Evolutionary conservation across 2,797 vertebrate species (phyloP), one percentile per base, ranked within the genome.

Genomic region (Ciconia nigra): DNA sequence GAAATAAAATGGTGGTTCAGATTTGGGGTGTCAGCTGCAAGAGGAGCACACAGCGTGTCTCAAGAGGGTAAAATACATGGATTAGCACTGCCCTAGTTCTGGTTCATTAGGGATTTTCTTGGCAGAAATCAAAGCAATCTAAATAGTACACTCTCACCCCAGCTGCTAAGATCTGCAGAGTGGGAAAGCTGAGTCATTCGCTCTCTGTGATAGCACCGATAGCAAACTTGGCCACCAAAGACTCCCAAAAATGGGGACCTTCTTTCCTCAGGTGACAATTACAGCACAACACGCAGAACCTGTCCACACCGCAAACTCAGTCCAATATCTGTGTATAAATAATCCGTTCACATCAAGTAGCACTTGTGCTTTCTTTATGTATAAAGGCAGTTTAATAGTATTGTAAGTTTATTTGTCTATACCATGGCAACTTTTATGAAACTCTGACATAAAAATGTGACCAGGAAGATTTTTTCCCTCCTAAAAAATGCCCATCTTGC

Each of bases 31-130:
- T 65, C 69, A 94, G 89, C 58, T 70, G 62, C 55, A 37, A 63
- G 44, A 91, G 52, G 33, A 86, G 44, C 7, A 25, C 41, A 7
- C 26, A 47, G 91, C 0, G 1, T 7, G 7, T 55, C 91, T 69
- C 80, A 4, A 14, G 55, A 74, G 49, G 72, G 41, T 87, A 72
- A 93, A 92, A 72, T 10, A 15, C 67, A 51, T 0, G 28, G 71
- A 46, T 95, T 71, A 85, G 87, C 51, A 28, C 84, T 85, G 87
- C 74, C 82, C 91, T 77, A 65, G 39, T 74, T 96, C 67, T 52
- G 63, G 13, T 83, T 89, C 90, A 83, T 58, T 29, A 80, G 91
- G 78, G 92, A 93, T 93, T 95, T 94, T 67, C 63, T 85, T 4
- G 7, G 74, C 67, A 76, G 22, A 92, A 94, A 89, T 92, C 87